Base-by-base conservation (phyloP, 2,888 invertebrate species). In the Agrochola lychnidis region DNA sequence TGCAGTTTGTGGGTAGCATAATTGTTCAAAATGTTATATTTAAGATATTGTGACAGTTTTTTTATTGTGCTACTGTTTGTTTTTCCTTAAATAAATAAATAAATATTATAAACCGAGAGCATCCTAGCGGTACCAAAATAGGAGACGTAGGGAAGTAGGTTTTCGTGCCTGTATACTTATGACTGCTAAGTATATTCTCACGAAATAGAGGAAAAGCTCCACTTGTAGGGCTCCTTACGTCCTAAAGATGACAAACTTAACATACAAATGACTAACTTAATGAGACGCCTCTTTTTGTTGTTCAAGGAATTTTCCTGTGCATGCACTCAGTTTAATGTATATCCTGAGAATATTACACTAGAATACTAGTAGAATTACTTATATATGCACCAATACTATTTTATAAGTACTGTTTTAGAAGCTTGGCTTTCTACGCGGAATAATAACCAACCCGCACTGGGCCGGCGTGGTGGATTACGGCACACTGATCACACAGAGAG, bases 241-340 rank as follows among this genome's bases (percentile, higher is more conserved):
- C n/a, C n/a, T 53, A 3, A n/a, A 36, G 12, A 45, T 30, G 36
- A 70, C 66, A 19, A 48, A 4, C 7, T n/a, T 36, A 42, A 16
- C 45, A 45, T 64, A 70, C 45, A 45, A 70, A 56, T 56, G 56
- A 56, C 56, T n/a, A 56, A 56, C n/a, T 56, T 56, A 56, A 56
- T n/a, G 10, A 56, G 56, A 12, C n/a, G 12, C 56, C 10, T n/a
- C 22, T 45, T 53, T 53, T 53, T 53, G 3, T 53, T 53, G n/a
- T n/a, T 56, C 12, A 12, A 56, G 56, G 12, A n/a, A n/a, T 56
- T 4, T n/a, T n/a, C 56, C 10, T n/a, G 56, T n/a, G 10, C 53
- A 10, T 56, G 22, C n/a, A 4, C 10, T 56, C n/a, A 56, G 53
- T 4, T 56, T 4, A n/a, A n/a, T 56, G n/a, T 56, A 10, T 56